phyloP scores from a whole-genome alignment of 2,113 vertebrate species.

The Brachypodius melanocephalos region DNA sequence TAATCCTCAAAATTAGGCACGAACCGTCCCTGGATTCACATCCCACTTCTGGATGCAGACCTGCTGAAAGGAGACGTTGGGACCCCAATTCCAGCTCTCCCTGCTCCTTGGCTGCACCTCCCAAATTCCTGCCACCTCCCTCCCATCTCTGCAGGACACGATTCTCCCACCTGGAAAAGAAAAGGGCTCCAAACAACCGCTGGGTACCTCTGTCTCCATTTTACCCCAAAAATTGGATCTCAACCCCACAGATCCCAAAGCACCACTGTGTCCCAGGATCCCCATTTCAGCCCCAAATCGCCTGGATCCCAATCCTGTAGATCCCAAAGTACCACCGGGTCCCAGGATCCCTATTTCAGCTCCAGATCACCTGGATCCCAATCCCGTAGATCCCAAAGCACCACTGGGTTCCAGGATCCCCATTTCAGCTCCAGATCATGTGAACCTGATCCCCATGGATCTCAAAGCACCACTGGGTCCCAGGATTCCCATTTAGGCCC shows the following conservation, averaged over 20 bases:
- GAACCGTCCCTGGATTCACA: neutral
- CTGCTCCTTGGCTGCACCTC: too few relatives aligned
- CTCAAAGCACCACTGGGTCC: neutral
- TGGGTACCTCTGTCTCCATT: rapidly evolving
- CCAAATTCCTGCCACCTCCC: rapidly evolving
- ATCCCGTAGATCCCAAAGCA: neutral
- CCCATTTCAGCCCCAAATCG: neutral
- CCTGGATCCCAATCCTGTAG: neutral
- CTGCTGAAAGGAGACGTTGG: rapidly evolving
- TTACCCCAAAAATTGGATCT: too few relatives aligned
- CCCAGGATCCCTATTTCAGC: neutral
- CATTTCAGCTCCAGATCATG: rapidly evolving
- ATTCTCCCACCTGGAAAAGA: neutral
- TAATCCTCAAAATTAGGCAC: neutral
- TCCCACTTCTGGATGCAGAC: rapidly evolving
- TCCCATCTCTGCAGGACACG: neutral
- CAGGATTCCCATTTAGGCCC: neutral
- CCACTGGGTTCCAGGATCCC: neutral
- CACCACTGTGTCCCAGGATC: neutral
- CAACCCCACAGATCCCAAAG: too few relatives aligned
- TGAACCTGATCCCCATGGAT: neutral
- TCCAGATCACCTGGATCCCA: rapidly evolving
- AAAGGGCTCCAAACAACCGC: rapidly evolving
- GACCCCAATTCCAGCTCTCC: neutral
- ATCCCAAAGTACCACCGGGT: neutral